Percentiles rank a stretch among this genome's conserved stretches.
These are phyloP conservation scores for Natator depressus DNA, from an alignment of 2,113 vertebrate genomes.

Conservation along the genomic window DNA sequence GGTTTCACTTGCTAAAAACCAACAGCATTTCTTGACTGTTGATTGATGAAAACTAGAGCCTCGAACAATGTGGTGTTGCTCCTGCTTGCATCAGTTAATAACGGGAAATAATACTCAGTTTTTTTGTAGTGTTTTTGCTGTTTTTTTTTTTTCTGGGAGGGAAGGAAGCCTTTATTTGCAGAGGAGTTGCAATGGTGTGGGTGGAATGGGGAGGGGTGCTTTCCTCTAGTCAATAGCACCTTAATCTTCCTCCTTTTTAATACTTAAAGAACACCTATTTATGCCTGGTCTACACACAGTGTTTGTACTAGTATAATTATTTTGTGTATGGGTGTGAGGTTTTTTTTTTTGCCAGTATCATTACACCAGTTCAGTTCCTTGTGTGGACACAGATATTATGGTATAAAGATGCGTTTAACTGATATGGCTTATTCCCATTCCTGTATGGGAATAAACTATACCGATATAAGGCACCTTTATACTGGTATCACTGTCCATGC, in stretches of 20 bases:
- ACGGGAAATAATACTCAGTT: not conserved
- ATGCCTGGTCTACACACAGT: not conserved
- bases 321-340: not conserved
- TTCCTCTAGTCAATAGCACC: not conserved
- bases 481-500: not conserved
- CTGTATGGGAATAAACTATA: too few species aligned
- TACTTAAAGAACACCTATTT: not conserved
- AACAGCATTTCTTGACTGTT: not conserved
- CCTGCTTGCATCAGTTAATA: not conserved
- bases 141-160: rapidly evolving
- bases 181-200: not conserved
- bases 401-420: not conserved
- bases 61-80: rapidly evolving
- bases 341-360: not conserved
- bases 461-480: not conserved
- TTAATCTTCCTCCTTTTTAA: not conserved
- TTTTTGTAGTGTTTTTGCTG: not conserved
- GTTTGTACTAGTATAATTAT: not conserved
- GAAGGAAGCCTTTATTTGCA: rapidly evolving
- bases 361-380: not conserved
- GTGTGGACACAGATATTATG: not conserved
- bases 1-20: not conserved
- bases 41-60: not conserved
- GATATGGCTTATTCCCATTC: too few species aligned
- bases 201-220: not conserved